Evolutionary conservation across 2,888 invertebrate species (phyloP), one percentile per base, ranked within the genome.

Genomic region (Dynastes grantii): DNA sequence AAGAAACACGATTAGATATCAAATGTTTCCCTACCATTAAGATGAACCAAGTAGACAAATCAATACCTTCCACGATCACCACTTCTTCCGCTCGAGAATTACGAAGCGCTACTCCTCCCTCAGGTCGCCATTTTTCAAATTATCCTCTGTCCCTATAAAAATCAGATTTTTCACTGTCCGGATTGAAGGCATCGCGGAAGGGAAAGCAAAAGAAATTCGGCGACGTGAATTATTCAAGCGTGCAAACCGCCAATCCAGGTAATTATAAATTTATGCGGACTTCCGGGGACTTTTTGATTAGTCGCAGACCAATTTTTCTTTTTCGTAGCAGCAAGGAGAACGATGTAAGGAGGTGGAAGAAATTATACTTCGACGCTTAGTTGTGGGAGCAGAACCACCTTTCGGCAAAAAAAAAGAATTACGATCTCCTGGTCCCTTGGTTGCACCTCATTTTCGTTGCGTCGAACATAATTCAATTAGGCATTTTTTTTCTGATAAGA

Each of bases 221-320:
- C 58, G 4, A 40, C 73, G 8, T 73, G 73, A 73, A 73, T 73
- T 58, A 73, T 73, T 73, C 58, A 73, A 40, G 16, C 73, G 58
- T 40, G 40, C 55, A 37, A 73, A 73, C 73, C 73, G 73, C 73
- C 73, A 73, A 73, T 73, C 73, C 58, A 40, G 58, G 73, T 58
- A 73, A 73, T 73, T 73, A 73, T 73, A 73, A 73, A 73, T 73
- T 73, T 73, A 73, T 73, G 73, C 73, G 58, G 58, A 73, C 73
- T 73, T 73, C 40, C 73, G 40, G 73, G 73, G 73, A 73, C 73
- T 73, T 73, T 61, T 73, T 73, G 73, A 73, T 73, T 73, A 73
- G 73, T 73, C 40, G 40, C 58, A 73, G 73, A 73, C 73, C 73
- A 73, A 73, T 73, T 73, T 73, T 58, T 73, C 73, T 53, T 53